Evolutionary conservation across 2,113 vertebrate genomes (phyloP).

Genomic region (Scartelaos histophorus): DNA sequence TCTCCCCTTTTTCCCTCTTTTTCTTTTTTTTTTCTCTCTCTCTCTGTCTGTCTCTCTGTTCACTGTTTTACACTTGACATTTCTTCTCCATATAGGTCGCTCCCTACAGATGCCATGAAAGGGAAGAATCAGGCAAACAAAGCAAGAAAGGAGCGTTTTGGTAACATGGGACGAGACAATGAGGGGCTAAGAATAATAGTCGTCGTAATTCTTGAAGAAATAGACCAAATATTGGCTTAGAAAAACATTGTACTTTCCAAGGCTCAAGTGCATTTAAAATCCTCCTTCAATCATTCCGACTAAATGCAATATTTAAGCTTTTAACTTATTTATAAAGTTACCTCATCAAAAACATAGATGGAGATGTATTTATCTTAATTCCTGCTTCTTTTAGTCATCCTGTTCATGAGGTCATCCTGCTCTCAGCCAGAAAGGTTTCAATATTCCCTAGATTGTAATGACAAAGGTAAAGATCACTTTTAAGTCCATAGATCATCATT

Average conservation of each 20-base stretch:
- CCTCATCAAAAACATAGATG: too few relatives aligned
- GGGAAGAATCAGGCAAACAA: slow-evolving; percentile 7
- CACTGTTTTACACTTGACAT: slow-evolving; percentile 63
- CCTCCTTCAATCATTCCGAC: too few relatives aligned
- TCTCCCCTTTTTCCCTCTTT: slow-evolving; percentile 47
- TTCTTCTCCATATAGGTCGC: slow-evolving; percentile 72
- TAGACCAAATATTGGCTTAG: neutral
- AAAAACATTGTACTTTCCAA: neutral
- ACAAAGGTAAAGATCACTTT: too few relatives aligned
- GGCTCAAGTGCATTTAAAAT: too few relatives aligned
- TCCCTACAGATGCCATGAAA: slow-evolving; percentile 46
- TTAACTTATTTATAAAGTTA: too few relatives aligned
- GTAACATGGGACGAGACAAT: slow-evolving; percentile 30
- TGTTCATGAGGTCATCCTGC: too few relatives aligned
- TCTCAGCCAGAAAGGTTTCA: too few relatives aligned
- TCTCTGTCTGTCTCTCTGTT: slow-evolving; percentile 54
- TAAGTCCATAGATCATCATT: too few relatives aligned
- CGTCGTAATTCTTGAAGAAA: neutral
- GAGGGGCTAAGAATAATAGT: neutral
- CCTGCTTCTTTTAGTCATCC: too few relatives aligned
- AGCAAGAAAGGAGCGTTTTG: slow-evolving; percentile 46
- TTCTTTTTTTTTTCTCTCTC: slow-evolving; percentile 65
- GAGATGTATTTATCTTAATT: too few relatives aligned
- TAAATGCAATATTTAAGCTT: too few relatives aligned
- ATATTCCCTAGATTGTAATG: too few relatives aligned